phyloP scores from a whole-genome alignment of 2,888 invertebrate genomes.

The Cerastis rubricosa region DNA sequence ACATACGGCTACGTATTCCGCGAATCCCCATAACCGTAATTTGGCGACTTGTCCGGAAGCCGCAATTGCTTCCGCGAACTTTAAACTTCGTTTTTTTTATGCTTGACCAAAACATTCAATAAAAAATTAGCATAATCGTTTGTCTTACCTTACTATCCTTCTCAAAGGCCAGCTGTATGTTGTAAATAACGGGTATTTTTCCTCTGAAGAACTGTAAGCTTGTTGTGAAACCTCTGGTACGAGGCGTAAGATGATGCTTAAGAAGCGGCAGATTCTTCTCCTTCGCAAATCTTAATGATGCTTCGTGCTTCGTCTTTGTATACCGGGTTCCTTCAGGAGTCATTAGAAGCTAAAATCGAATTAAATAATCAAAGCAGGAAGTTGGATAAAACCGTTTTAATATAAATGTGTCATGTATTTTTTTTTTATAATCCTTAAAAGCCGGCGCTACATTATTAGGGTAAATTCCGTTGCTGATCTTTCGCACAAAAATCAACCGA shows the following conservation, averaged over 20 bases:
- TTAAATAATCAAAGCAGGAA: slow-evolving; percentile 13
- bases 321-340: slow-evolving; percentile 99
- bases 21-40: slow-evolving; percentile 8
- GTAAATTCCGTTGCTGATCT: slow-evolving; percentile 28
- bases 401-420: background rate
- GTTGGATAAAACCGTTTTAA: background rate
- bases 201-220: slow-evolving; percentile 95
- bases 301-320: slow-evolving; percentile 96
- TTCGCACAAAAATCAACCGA: slow-evolving; percentile 16
- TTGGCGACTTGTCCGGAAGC: slow-evolving; percentile 7
- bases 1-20: slow-evolving; percentile 6
- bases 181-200: slow-evolving; percentile 95
- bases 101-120: slow-evolving; percentile 12
- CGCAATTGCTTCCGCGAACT: slow-evolving; percentile 23
- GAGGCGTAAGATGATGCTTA: slow-evolving; percentile 97
- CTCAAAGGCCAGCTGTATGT: slow-evolving; percentile 94
- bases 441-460: slow-evolving; percentile 2
- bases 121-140: background rate
- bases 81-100: slow-evolving; percentile 3
- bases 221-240: slow-evolving; percentile 98
- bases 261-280: slow-evolving; percentile 96
- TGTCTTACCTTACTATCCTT: slow-evolving; percentile 90
- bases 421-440: slow-evolving; percentile 2
- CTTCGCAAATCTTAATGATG: slow-evolving; percentile 96
- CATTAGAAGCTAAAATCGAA: slow-evolving; percentile 93